Evolutionary conservation across 2,888 invertebrate species (phyloP), one percentile per base, ranked within the genome.

Genomic region (Noctuana brunneofusca): DNA sequence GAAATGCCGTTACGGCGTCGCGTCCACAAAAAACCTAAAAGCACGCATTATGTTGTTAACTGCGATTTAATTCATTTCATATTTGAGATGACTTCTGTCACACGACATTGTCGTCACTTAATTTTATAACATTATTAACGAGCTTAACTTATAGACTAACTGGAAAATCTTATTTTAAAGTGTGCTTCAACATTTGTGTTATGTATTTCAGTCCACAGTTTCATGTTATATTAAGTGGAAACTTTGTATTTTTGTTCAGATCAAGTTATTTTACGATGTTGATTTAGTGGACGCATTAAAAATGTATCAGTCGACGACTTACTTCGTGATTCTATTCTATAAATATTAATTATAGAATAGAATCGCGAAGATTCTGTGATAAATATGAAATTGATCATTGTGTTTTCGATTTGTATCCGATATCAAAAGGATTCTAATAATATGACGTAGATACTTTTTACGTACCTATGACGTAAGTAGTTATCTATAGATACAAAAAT

Each of bases 31-130:
- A 89, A 87, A 83, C 87, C 80, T 86, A 83, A 86, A 83, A 86
- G 86, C 86, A 79, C 76, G 78, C 85, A 84, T 88, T 86, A 89
- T 84, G 80, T 84, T 87, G 83, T 86, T 89, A 87, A 84, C 84
- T 84, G 83, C 85, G 84, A 86, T 87, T 88, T 88, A 87, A 89
- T 86, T 84, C 86, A 86, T 88, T 86, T 89, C 86, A 89, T 89
- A 89, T 89, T 86, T 83, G 78, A 86, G 81, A 74, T 72, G 84
- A 86, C 84, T 84, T 79, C 75, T 81, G 83, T 80, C 84, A 83
- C 83, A 75, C 71, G 75, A 75, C 74, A 73, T 76, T 32, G n/a
- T 55, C 62, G 55, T 48, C 84, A 85, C 83, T 89, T 89, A 83
- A 86, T 85, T 88, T 84, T 83, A 83, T 80, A 72, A 71, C 75